A percentile compares a stretch with the other conserved stretches of the same genome.
Conservation (phyloP, 2,888 invertebrate species). For the Bombylius major region DNA sequence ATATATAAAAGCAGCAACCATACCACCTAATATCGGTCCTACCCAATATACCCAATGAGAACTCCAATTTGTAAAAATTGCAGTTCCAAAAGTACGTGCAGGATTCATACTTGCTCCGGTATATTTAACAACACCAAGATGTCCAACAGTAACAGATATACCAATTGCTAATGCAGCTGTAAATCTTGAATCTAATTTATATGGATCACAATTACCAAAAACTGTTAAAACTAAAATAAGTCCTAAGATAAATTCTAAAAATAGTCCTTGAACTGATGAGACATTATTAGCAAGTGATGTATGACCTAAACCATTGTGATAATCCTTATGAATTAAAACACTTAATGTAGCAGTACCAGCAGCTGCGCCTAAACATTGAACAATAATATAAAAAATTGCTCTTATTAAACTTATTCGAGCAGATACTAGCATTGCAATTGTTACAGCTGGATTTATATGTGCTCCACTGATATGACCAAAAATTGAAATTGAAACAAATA, state of each 20-base stretch:
- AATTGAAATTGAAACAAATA: slow-evolving; percentile 39
- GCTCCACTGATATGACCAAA: slow-evolving; percentile 82
- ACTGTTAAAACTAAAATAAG: slow-evolving; percentile 79
- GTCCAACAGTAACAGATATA: slow-evolving; percentile 70
- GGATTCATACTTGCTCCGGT: slow-evolving; percentile 92
- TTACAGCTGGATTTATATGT: slow-evolving; percentile 89
- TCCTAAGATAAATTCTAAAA: slow-evolving; percentile 81
- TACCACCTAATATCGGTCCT: slow-evolving; percentile 73
- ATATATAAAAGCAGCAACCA: slow-evolving; percentile 64
- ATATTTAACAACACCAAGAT: slow-evolving; percentile 68
- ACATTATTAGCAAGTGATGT: slow-evolving; percentile 51
- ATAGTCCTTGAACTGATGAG: slow-evolving; percentile 66
- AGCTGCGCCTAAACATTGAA: slow-evolving; percentile 71
- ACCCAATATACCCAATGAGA: slow-evolving; percentile 89
- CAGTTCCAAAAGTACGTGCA: slow-evolving; percentile 77
- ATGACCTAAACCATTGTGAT: slow-evolving; percentile 52
- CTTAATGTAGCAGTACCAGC: slow-evolving; percentile 64
- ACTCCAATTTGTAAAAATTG: slow-evolving; percentile 61
- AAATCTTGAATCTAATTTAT: slow-evolving; percentile 55
- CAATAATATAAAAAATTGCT: slow-evolving; percentile 64
- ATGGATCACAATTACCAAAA: slow-evolving; percentile 55
- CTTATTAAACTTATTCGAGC: slow-evolving; percentile 66
- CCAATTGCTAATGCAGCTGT: slow-evolving; percentile 82
- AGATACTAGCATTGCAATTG: slow-evolving; percentile 61
- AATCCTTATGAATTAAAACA: slow-evolving; percentile 36